phyloP scores from a whole-genome alignment of 2,113 vertebrate species.

The Malurus cyaneus region DNA sequence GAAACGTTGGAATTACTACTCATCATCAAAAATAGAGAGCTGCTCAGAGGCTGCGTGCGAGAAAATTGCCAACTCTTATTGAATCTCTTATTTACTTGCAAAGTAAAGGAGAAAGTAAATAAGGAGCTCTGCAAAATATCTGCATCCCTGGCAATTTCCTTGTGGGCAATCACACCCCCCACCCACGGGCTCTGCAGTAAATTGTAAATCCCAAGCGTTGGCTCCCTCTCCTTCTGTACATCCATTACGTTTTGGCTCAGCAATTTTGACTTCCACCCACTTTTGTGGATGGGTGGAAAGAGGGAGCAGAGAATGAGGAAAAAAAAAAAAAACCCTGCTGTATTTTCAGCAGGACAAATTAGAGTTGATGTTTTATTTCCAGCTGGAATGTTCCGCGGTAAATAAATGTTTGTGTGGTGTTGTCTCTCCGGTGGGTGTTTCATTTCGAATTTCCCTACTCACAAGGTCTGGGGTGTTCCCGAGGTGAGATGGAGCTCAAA shows the following conservation, averaged over 20 bases:
- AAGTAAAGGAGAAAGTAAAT: conserved; percentile 21
- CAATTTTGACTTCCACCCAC: conserved; percentile 24
- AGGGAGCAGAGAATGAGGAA: not conserved
- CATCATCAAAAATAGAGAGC: conserved; percentile 8
- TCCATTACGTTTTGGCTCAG: conserved; percentile 9
- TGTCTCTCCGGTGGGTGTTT: not conserved
- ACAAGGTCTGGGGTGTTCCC: not conserved
- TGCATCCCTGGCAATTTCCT: conserved; percentile 53
- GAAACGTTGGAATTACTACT: conserved; percentile 1
- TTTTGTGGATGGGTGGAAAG: not conserved
- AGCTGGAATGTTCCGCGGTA: not conserved
- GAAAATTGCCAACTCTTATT: conserved; percentile 35
- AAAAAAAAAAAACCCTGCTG: not conserved
- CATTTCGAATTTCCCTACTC: not conserved
- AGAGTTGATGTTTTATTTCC: not conserved
- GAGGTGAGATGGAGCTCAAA: not conserved
- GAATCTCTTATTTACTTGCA: conserved; percentile 34
- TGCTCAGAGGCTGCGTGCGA: not conserved
- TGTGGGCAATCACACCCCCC: conserved; percentile 1
- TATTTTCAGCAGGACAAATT: not conserved
- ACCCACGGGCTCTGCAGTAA: conserved; percentile 3
- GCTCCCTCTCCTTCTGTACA: not conserved
- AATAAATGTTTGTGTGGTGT: not conserved
- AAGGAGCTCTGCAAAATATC: conserved; percentile 27
- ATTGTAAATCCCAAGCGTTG: not conserved